phyloP scores from a whole-genome alignment of 1,140 invertebrate genomes.

The Nomia melanderi region DNA sequence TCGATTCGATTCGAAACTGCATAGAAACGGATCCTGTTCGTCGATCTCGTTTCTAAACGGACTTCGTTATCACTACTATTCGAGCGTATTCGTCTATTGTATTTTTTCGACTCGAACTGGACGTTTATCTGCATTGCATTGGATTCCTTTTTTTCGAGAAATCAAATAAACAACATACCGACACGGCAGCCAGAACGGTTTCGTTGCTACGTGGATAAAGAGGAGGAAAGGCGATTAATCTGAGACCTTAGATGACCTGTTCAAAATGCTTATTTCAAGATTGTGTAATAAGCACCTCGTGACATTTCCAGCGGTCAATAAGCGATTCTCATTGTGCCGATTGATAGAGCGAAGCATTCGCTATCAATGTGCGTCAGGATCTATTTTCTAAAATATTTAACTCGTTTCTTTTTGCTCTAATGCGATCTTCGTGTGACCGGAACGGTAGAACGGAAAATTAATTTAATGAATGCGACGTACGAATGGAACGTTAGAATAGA shows the following conservation, averaged over 20 bases:
- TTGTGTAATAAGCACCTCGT: constrained; percentile 45
- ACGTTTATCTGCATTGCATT: constrained; percentile 13
- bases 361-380: neutral
- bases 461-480: too few relatives aligned
- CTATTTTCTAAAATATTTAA: too few relatives aligned
- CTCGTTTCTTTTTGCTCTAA: too few relatives aligned
- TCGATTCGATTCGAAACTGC: too few relatives aligned
- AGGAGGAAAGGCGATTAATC: constrained; percentile 44
- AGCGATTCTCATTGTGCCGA: constrained; percentile 18
- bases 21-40: too few relatives aligned
- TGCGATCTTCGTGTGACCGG: too few relatives aligned
- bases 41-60: too few relatives aligned
- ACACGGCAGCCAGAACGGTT: constrained; percentile 11
- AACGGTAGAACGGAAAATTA: too few relatives aligned
- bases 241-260: constrained; percentile 49
- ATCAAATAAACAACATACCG: constrained; percentile 45
- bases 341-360: neutral
- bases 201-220: constrained; percentile 38
- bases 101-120: constrained; percentile 1
- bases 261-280: constrained; percentile 39
- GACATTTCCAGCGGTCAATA: constrained; percentile 35
- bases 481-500: too few relatives aligned
- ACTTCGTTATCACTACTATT: too few relatives aligned
- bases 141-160: constrained; percentile 2
- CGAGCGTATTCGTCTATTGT: too few relatives aligned